These are phyloP conservation scores for Nymphalis urticae DNA, from an alignment of 2,888 invertebrate genomes.

Conservation along the genomic window DNA sequence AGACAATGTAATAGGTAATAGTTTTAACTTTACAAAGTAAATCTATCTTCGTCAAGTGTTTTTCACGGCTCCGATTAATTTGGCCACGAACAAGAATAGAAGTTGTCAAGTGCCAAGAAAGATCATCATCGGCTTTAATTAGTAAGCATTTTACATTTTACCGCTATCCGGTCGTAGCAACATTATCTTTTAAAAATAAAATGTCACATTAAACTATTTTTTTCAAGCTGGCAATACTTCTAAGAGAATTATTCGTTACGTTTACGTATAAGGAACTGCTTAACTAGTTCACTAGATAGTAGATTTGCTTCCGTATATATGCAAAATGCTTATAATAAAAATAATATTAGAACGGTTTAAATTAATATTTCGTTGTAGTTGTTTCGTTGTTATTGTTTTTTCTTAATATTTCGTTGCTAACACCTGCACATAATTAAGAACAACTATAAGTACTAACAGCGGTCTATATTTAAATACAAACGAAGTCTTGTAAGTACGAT, in stretches of 20 bases:
- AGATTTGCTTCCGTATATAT: constrained; percentile 4
- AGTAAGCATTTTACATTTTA: constrained; percentile 34
- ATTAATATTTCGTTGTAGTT: not conserved
- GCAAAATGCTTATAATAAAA: not conserved
- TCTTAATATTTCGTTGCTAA: constrained; percentile 2
- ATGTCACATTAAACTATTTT: constrained; percentile 2
- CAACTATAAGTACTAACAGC: constrained; percentile 40
- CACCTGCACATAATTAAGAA: constrained; percentile 9
- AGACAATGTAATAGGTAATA: constrained; percentile 40
- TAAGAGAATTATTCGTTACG: constrained; percentile 3
- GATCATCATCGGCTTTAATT: constrained; percentile 54
- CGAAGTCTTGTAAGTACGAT: constrained; percentile 60
- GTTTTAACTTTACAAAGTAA: constrained; percentile 23
- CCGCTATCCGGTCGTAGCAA: constrained; percentile 4
- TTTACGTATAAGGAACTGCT: constrained; percentile 3
- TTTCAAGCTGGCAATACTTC: constrained; percentile 4
- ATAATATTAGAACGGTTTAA: not conserved
- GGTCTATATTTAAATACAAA: constrained; percentile 58
- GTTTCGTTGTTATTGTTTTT: not conserved
- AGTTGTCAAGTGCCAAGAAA: constrained; percentile 55
- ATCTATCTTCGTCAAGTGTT: constrained; percentile 31
- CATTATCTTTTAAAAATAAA: constrained; percentile 4
- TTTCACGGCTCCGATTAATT: constrained; percentile 58
- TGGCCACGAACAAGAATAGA: constrained; percentile 57
- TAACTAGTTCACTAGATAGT: not conserved